Evolutionary conservation across 23 tunicate genomes (phyloP), one percentile per base, ranked within the genome.

Genomic region (Corella eumyota): DNA sequence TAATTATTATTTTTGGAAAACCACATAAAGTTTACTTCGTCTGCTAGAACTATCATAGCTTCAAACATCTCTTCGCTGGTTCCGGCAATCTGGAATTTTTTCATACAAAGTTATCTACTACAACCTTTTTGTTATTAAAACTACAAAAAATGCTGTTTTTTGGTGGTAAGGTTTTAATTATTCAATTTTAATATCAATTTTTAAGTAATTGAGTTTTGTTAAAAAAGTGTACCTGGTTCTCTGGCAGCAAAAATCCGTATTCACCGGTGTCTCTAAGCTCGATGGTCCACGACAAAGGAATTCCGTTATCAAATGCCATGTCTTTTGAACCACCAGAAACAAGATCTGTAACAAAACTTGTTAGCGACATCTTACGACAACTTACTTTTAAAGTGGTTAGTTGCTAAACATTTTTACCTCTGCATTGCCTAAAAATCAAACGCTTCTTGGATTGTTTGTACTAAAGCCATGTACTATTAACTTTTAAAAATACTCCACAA

Each of bases 271-370:
- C 93, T 32, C 98, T 78, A 54, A 92, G 52, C 58, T 92, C 99
- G 49, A 92, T 60, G 15, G 93, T 83, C 66, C 67, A 92, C 6
- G 81, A 60, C 17, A 83, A 58, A 2, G 55, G 35, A 26, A 69
- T 64, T 34, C 81, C 87, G 20, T 32, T 1, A 32, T 71, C 75
- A 50, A 61, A 58, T 13, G 93, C 81, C 55, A 66, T 73, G 54
- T 92, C 99, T 32, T 83, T 84, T 2, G 99, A 77, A 6, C 87
- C 93, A 30, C 99, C 99, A 37, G 99, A 85, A 13, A 92, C 98
- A 0, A 65, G 56, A 32, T 90, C 90, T 90, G 30, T 1, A 11
- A 3, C 5, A 3, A 3, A 48, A n/a, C n/a, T n/a, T n/a, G n/a
- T n/a, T n/a, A n/a, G n/a, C n/a, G n/a, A n/a, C n/a, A n/a, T n/a